Base-by-base conservation (phyloP, 2,888 invertebrate genomes). In the Dynastes tityus region DNA sequence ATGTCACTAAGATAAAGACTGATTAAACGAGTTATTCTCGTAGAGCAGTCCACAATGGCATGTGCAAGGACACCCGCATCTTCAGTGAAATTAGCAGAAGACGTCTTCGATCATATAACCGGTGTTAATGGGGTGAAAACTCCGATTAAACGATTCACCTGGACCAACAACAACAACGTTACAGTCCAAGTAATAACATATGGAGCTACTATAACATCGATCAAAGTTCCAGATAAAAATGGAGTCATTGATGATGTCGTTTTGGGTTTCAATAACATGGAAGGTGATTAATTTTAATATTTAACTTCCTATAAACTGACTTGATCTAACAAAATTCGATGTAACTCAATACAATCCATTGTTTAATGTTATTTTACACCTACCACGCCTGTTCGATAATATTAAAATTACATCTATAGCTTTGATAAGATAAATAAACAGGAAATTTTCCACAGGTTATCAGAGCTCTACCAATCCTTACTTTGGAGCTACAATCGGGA, bases 401-500 rank as follows among this genome's bases (percentile, higher is more conserved):
- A n/a, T 22, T 55, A 0, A 55, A 22, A 22, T 16, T 55, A 0
- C 22, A 55, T 2, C 1, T 16, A 4, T 16, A 55, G 8, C n/a
- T n/a, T n/a, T n/a, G 55, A 55, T 55, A 55, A 55, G 55, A 55
- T 45, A 45, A 45, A 55, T 45, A 45, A 45, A 45, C 45, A 45
- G 2, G 11, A 55, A 55, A 11, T 22, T 55, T 55, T 16, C 83
- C 84, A 37, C 85, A 94, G 95, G 94, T 71, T 96, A 96, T 85
- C 89, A 92, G 61, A 90, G 91, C 82, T 86, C 89, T 0, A 86
- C 89, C n/a, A 95, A 95, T 85, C 95, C 95, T 0, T 97, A 97
- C 86, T 95, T 98, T 85, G 98, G 98, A 4, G 94, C 95, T 0
- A 94, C 96, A 0, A 91, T 98, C 78, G 98, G 98, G 0, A 91